A percentile compares a stretch with the other conserved stretches of the same genome.
Evolutionary conservation across 2,113 vertebrate genomes (phyloP).

Genomic region (Neodon shergylaensis): DNA sequence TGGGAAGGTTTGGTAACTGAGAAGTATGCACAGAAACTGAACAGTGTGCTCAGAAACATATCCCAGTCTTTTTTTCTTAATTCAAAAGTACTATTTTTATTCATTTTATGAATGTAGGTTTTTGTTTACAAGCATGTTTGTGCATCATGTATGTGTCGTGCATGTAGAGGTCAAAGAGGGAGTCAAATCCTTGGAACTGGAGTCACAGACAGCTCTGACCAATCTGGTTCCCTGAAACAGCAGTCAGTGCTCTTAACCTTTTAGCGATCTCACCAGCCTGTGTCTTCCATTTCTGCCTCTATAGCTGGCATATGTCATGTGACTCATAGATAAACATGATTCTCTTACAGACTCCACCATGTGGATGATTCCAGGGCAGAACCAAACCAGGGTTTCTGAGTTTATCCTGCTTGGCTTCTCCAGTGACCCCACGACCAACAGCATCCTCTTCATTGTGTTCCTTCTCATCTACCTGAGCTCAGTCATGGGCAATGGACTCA

Average conservation of each 20-base stretch:
- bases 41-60: background rate
- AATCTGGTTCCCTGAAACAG: background rate
- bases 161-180: background rate
- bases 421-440: conserved; percentile 8
- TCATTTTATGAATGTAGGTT: background rate
- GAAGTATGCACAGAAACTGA: background rate
- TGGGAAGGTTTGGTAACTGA: background rate
- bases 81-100: background rate
- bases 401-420: conserved; percentile 76
- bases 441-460: conserved; percentile 47
- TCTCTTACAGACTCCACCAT: background rate
- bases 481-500: conserved; percentile 64
- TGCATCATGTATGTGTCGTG: too few species aligned
- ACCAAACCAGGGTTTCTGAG: conserved; percentile 70
- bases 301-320: background rate
- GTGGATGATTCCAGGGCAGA: conserved; percentile 31
- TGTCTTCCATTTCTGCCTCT: background rate
- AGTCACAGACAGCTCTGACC: background rate
- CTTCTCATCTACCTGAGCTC: conserved; percentile 68
- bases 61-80: background rate
- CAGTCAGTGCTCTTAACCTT: background rate
- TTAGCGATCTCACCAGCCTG: background rate
- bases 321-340: background rate
- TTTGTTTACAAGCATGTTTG: background rate
- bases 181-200: background rate